Percentiles rank a stretch among this genome's conserved stretches.
phyloP scores from a whole-genome alignment of 2,797 vertebrate species.

The Siniperca undulata region DNA sequence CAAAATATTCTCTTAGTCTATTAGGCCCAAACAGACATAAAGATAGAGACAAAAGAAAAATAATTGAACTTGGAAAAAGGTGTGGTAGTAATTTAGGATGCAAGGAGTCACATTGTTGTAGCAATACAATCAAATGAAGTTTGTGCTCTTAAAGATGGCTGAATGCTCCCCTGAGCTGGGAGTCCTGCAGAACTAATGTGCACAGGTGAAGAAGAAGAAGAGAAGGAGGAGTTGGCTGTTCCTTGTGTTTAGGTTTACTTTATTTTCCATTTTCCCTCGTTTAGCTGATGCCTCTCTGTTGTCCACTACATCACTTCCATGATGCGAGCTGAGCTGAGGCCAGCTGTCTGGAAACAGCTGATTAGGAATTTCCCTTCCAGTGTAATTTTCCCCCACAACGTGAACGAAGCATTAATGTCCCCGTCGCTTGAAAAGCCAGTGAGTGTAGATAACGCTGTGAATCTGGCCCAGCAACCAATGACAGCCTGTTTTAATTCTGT shows the following conservation, averaged over 20 bases:
- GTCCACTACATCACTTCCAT: constrained; percentile 43
- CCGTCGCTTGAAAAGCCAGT: constrained; percentile 24
- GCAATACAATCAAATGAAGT: constrained; percentile 53
- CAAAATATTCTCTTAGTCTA: background rate
- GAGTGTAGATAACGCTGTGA: constrained; percentile 34
- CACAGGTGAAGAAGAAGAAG: constrained; percentile 2
- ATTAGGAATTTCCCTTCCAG: constrained; percentile 49
- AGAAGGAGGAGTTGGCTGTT: background rate
- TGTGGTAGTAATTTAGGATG: constrained; percentile 20
- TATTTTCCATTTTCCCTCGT: constrained; percentile 10
- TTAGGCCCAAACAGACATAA: constrained; percentile 1
- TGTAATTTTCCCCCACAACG: constrained; percentile 39
- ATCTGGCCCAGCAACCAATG: constrained; percentile 26
- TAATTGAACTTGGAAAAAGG: background rate
- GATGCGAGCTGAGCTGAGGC: constrained; percentile 1
- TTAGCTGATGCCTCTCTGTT: constrained; percentile 7
- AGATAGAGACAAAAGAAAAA: background rate
- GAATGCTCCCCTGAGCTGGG: constrained; percentile 7
- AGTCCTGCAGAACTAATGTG: constrained; percentile 40
- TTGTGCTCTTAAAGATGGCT: constrained; percentile 47
- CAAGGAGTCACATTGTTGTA: constrained; percentile 7
- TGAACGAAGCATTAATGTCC: constrained; percentile 45
- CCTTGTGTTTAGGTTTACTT: constrained; percentile 32
- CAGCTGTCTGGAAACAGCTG: constrained; percentile 44
- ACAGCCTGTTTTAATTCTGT: constrained; percentile 32